Percentiles rank a stretch among this genome's conserved stretches.
These are phyloP conservation scores for Lepus townsendii DNA, from an alignment of 2,797 vertebrate genomes.

Conservation along the genomic window DNA sequence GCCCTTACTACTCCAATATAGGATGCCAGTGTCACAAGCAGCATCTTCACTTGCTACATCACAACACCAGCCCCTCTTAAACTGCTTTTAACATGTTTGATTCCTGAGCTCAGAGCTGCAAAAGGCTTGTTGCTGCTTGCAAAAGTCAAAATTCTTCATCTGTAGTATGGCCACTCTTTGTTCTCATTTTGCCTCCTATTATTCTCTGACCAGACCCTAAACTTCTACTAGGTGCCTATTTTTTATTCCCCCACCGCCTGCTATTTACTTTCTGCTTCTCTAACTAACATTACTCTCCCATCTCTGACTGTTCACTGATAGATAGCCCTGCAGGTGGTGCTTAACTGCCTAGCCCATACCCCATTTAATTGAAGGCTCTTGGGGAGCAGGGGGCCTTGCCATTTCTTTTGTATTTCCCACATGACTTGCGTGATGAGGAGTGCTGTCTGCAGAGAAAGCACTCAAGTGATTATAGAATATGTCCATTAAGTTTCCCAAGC, in stretches of 20 bases:
- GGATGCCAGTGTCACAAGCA: too few relatives aligned
- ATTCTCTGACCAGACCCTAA: neutral
- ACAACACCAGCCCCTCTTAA: neutral
- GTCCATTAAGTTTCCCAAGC: slow-evolving; percentile 33
- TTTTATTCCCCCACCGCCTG: neutral
- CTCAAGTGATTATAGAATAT: slow-evolving; percentile 54
- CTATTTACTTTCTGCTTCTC: neutral
- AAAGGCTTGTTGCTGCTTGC: neutral
- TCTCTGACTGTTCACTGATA: neutral
- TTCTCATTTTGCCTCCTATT: neutral
- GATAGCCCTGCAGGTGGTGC: neutral
- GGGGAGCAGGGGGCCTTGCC: neutral
- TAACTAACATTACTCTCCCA: neutral
- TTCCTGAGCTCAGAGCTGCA: neutral
- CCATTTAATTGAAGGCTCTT: slow-evolving; percentile 37
- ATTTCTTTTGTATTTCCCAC: slow-evolving; percentile 38
- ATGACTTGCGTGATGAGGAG: neutral
- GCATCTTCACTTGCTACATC: too few relatives aligned
- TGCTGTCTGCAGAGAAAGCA: slow-evolving; percentile 38
- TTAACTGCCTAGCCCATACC: neutral
- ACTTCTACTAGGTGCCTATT: neutral
- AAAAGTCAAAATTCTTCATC: neutral
- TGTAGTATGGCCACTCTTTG: neutral
- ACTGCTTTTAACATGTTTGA: neutral
- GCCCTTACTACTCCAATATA: too few relatives aligned